These are phyloP conservation scores for Choloepus hoffmanni DNA, from an alignment of 2,113 vertebrate genomes.

Conservation along the genomic window DNA sequence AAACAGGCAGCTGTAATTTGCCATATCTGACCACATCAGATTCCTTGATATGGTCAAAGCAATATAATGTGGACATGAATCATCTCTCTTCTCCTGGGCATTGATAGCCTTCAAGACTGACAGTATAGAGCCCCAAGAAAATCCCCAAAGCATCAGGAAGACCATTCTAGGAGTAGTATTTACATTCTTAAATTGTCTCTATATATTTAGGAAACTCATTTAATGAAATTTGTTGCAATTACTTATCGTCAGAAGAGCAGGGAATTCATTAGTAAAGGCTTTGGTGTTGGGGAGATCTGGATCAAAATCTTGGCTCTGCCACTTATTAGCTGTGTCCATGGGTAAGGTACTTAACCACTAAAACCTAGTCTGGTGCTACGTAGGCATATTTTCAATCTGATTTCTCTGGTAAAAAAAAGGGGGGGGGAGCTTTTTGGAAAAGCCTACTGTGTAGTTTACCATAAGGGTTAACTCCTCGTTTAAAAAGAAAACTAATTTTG, in stretches of 20 bases:
- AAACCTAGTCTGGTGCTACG: background rate
- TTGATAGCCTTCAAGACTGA: background rate
- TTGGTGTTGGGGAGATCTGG: background rate
- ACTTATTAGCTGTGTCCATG: conserved; percentile 44
- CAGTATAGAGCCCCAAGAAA: background rate
- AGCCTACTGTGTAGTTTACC: background rate
- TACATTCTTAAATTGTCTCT: background rate
- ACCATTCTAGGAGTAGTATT: background rate
- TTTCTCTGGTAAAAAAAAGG: conserved; percentile 23
- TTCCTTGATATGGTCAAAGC: background rate
- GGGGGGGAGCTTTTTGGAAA: background rate
- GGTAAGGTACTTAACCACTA: background rate
- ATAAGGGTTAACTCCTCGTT: conserved; percentile 27
- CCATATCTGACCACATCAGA: background rate
- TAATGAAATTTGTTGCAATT: conserved; percentile 25
- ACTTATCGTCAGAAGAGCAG: conserved; percentile 38
- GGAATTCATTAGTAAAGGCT: conserved; percentile 27
- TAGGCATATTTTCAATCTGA: background rate
- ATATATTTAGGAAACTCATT: conserved; percentile 9
- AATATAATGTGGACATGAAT: background rate
- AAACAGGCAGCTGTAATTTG: background rate
- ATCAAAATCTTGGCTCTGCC: conserved; percentile 31
- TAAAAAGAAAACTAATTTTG: conserved; percentile 30
- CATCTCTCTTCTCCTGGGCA: background rate
- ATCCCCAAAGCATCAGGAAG: background rate